These are phyloP conservation scores for Tangara arthus DNA, from an alignment of 2,797 vertebrate genomes.

Conservation along the genomic window DNA sequence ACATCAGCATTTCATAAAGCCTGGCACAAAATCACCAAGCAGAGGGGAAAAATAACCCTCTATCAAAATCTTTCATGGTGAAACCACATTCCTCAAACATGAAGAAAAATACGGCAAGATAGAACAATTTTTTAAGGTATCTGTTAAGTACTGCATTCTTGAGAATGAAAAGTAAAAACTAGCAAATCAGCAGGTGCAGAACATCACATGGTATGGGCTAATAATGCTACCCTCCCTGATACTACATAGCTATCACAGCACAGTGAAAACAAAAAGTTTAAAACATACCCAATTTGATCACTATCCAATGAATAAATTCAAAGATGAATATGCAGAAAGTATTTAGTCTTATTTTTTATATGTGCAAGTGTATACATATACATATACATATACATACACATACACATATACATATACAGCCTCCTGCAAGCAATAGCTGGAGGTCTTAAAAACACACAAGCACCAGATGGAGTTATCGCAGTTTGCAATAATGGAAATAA, in stretches of 20 bases:
- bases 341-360: neutral
- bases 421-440: neutral
- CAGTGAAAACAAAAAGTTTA: neutral
- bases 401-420: neutral
- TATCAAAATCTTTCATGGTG: neutral
- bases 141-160: neutral
- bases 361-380: neutral
- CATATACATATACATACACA: neutral
- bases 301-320: neutral
- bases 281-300: neutral
- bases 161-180: neutral
- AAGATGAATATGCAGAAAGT: neutral
- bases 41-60: neutral
- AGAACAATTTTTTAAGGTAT: neutral
- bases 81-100: neutral
- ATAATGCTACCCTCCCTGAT: neutral
- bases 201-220: neutral
- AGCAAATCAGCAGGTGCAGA: neutral
- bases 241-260: neutral
- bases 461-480: neutral
- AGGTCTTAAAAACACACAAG: neutral
- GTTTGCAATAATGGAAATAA: neutral
- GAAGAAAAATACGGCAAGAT: neutral
- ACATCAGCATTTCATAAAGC: neutral
- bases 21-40: neutral